Evolutionary conservation across 2,797 vertebrate genomes (phyloP).

Genomic region (Danio tinwini): DNA sequence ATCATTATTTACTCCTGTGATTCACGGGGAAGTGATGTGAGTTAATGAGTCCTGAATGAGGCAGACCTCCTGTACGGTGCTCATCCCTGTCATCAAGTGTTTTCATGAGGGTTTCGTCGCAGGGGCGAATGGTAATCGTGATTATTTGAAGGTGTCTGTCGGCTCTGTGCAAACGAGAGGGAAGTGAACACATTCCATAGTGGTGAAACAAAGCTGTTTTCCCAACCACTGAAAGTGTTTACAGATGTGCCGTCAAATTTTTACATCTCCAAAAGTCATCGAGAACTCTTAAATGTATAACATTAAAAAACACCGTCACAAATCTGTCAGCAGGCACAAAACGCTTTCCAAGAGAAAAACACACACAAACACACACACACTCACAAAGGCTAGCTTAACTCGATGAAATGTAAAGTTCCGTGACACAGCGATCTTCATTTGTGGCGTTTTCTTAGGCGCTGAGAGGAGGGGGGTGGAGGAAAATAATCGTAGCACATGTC

Average conservation of each 20-base stretch:
- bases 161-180: slow-evolving; percentile 30
- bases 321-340: slow-evolving; percentile 18
- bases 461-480: slow-evolving; percentile 30
- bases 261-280: slow-evolving; percentile 55
- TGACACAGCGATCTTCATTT: slow-evolving; percentile 4
- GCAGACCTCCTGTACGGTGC: neutral
- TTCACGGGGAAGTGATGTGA: neutral
- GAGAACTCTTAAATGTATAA: slow-evolving; percentile 47
- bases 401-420: slow-evolving; percentile 12
- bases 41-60: neutral
- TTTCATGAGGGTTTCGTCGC: neutral
- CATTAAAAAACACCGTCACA: slow-evolving; percentile 46
- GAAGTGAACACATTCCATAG: slow-evolving; percentile 62
- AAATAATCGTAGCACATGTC: slow-evolving; percentile 56
- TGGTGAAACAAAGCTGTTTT: slow-evolving; percentile 66
- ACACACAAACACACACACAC: slow-evolving; percentile 1
- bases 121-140: neutral
- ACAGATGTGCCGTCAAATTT: slow-evolving; percentile 65
- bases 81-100: neutral
- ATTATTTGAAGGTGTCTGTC: slow-evolving; percentile 46
- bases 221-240: slow-evolving; percentile 63
- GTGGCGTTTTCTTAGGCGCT: slow-evolving; percentile 41
- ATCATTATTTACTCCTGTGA: slow-evolving; percentile 7
- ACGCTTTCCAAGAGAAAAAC: slow-evolving; percentile 20
- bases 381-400: neutral